Evolutionary conservation across 2,888 invertebrate genomes (phyloP), one percentile per base, ranked within the genome.

Genomic region (Eilema depressum): DNA sequence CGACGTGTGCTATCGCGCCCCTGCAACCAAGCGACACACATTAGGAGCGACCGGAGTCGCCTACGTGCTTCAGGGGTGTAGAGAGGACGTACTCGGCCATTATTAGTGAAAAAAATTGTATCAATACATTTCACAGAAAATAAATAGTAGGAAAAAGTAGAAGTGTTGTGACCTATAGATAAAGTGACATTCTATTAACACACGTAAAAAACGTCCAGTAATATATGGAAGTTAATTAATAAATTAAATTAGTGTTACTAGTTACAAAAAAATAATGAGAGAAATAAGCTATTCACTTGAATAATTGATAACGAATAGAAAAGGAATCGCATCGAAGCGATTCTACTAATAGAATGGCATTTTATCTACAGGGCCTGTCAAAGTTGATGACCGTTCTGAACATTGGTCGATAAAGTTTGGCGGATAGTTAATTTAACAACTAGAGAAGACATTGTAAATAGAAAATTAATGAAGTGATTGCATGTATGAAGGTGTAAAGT

Each of bases 1-100:
- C 83, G 89, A 83, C 86, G 88, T 75, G 86, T 91, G 93, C 94
- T 94, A 94, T 89, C 94, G 93, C 79, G 93, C 92, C 86, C 94
- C 94, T 94, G 94, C 92, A 94, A 94, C 89, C 92, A 93, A 93
- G 78, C 83, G 88, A 74, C 33, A 66, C 73, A 78, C 68, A 70
- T 81, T 79, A 83, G 65, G 28, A 30, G 23, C 26, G 53, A n/a
- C 37, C 63, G 28, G 26, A 37, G 56, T 28, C 66, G 67, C 65
- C 53, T n/a, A 26, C 64, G 41, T n/a, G 64, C 64, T 28, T 47
- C 41, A 64, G 64, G 47, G 47, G 41, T 65, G 75, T 80, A 83
- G 77, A 75, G 80, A 70, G 75, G 77, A 73, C 78, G 74, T 62
- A 67, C 77, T 76, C 68, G 78, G n/a, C 30, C 11, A 11, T 7